Conservation (phyloP, 2,113 vertebrate species). For the Oceanites oceanicus region DNA sequence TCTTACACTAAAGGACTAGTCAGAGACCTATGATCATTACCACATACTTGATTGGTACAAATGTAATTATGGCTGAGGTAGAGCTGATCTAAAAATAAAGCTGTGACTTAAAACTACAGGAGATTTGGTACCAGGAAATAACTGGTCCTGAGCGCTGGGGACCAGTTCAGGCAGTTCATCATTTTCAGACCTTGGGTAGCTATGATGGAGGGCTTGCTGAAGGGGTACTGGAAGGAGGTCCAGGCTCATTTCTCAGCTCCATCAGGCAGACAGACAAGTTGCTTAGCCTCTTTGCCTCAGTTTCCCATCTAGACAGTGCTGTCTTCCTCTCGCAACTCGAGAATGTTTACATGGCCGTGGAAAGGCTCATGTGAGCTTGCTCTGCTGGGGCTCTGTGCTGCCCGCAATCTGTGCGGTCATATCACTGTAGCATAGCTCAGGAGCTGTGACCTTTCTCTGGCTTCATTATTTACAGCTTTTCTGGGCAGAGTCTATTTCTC, state of each 20-base stretch:
- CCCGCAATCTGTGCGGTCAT: neutral
- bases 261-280: neutral
- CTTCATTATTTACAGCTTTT: neutral
- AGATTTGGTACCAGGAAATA: neutral
- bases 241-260: neutral
- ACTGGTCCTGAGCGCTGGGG: neutral
- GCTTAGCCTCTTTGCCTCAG: neutral
- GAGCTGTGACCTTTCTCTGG: neutral
- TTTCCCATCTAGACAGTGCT: neutral
- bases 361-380: neutral
- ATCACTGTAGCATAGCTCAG: neutral
- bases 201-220: neutral
- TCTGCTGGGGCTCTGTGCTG: neutral
- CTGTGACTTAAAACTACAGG: neutral
- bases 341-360: neutral
- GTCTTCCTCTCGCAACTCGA: too few relatives aligned
- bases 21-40: slow-evolving; percentile 2
- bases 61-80: slow-evolving; percentile 22
- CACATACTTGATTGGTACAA: slow-evolving; percentile 26
- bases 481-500: neutral
- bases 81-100: slow-evolving; percentile 61
- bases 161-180: neutral
- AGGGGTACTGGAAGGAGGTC: neutral
- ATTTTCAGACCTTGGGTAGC: neutral
- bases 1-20: neutral